Evolutionary conservation across 2,797 vertebrate genomes (phyloP).

Genomic region (Lacerta bilineata): DNA sequence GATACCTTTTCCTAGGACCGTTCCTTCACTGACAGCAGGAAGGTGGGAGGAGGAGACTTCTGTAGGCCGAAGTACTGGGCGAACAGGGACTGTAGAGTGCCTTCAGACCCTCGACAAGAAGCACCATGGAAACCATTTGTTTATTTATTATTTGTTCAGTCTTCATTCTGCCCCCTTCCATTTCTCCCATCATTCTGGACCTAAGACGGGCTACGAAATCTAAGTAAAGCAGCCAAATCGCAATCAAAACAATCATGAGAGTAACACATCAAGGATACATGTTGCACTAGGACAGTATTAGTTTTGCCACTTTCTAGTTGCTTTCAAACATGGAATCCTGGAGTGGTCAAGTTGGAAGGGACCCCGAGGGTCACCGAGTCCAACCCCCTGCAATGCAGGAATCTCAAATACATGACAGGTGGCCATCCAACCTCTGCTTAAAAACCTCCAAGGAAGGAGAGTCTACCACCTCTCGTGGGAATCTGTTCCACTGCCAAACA

Average conservation of each 20-base stretch:
- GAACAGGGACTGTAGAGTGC: not conserved
- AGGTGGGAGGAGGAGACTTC: not conserved
- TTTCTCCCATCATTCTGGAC: not conserved
- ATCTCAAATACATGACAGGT: too few relatives aligned
- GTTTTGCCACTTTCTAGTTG: not conserved
- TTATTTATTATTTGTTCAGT: not conserved
- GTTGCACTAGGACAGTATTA: not conserved
- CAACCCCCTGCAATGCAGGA: too few relatives aligned
- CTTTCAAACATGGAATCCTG: not conserved
- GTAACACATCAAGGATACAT: not conserved
- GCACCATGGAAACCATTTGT: not conserved
- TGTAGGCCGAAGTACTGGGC: not conserved
- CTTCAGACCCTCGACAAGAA: not conserved
- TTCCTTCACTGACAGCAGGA: not conserved
- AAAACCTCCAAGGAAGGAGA: too few relatives aligned
- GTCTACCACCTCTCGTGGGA: too few relatives aligned
- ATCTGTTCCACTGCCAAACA: too few relatives aligned
- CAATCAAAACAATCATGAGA: not conserved
- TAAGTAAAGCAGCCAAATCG: not conserved
- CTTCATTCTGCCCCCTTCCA: not conserved
- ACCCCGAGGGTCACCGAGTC: too few relatives aligned
- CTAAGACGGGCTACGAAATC: not conserved
- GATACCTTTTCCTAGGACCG: not conserved
- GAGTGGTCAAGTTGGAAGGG: too few relatives aligned
- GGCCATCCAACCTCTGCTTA: too few relatives aligned